Evolutionary conservation across 2,888 invertebrate genomes (phyloP), one percentile per base, ranked within the genome.

Genomic region (Tetheella fluctuosa): DNA sequence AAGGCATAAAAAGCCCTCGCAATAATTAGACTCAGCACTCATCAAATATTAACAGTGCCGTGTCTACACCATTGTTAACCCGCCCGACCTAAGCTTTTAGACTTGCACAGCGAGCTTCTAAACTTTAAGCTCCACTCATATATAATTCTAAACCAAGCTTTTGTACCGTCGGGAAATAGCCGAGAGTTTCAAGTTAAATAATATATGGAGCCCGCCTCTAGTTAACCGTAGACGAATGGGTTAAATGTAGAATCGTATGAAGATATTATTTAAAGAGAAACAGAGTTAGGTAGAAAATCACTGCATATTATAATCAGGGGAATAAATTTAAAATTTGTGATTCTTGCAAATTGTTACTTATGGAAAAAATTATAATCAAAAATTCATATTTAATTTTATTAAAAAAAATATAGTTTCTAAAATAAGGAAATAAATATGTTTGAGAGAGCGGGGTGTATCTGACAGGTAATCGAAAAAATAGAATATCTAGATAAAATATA

Each of bases 51-150:
- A 10, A 34, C 48, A 34, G 4, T 63, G 79, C 64, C 82, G n/a
- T 65, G 39, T 89, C 88, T 88, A 79, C 54, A 30, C 55, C 28
- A 59, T 71, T 74, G 64, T 34, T 69, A 65, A 59, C 60, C 62
- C 71, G 15, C 56, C 37, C 72, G 76, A 77, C 83, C 91, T 84
- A 90, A 92, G 91, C 92, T 91, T 92, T 91, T 91, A 91, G 90
- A 93, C 91, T 92, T 92, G 91, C 89, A 91, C 84, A 84, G 83
- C 76, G 83, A 81, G 91, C 90, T 89, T 89, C 93, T 91, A 92
- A 92, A 92, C 91, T 93, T 93, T 91, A 93, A 93, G 91, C 92
- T 89, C 81, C 72, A 78, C 89, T 92, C 91, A 93, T 93, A 90
- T 90, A 91, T 93, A 89, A 93, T 93, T 93, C 92, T 91, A 89